Conservation (phyloP, 1,140 invertebrate species). For the Manduca sexta region DNA sequence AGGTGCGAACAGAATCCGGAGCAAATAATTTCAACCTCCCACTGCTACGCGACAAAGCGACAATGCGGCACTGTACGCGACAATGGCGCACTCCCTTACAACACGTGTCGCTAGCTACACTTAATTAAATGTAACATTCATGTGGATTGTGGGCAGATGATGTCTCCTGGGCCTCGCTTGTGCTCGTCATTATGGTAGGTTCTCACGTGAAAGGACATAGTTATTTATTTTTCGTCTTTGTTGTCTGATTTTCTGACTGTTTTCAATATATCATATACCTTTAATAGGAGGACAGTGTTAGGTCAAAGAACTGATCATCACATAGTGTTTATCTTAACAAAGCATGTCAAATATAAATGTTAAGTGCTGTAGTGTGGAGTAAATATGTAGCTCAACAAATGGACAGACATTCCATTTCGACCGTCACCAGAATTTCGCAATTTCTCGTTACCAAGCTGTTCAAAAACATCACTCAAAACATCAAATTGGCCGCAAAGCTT, state of each 20-base stretch:
- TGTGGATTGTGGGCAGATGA: constrained; percentile 51
- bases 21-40: constrained; percentile 39
- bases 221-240: not conserved
- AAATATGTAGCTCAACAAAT: too few species aligned
- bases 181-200: not conserved
- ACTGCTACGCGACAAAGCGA: constrained; percentile 59
- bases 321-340: too few species aligned
- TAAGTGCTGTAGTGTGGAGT: too few species aligned
- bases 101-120: constrained; percentile 58
- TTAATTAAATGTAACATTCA: constrained; percentile 62
- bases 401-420: too few species aligned
- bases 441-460: too few species aligned
- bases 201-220: not conserved
- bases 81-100: constrained; percentile 45
- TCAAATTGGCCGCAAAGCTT: constrained; percentile 1
- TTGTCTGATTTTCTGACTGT: not conserved
- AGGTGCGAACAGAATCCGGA: constrained; percentile 58
- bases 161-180: constrained; percentile 38
- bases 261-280: too few species aligned
- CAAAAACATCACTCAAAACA: too few species aligned
- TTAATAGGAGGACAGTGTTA: too few species aligned
- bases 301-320: too few species aligned
- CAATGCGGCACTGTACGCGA: constrained; percentile 23
- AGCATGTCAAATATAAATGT: too few species aligned
- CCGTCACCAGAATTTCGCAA: too few species aligned